Evolutionary conservation across 2,797 vertebrate species (phyloP).

Genomic region (Manis javanica): DNA sequence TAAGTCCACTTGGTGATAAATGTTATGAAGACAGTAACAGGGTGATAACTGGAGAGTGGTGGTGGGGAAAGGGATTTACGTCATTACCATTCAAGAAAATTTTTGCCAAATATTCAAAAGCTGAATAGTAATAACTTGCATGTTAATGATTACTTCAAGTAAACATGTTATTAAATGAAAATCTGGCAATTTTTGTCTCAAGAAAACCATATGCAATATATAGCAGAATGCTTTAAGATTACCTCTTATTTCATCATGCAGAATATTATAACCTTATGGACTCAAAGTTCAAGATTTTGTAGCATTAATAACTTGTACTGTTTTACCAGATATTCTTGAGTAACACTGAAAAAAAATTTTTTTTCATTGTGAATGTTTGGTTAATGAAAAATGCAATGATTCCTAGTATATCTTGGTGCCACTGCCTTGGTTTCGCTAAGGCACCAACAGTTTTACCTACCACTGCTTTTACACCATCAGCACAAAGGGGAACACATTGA

Average conservation of each 20-base stretch:
- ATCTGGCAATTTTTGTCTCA: neutral
- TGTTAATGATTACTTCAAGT: conserved; percentile 2
- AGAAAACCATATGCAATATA: neutral
- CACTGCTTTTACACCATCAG: neutral
- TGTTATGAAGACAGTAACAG: neutral
- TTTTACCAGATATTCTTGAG: neutral
- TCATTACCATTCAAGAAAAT: neutral
- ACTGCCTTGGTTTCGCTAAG: neutral
- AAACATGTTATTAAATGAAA: conserved; percentile 12
- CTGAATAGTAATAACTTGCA: neutral
- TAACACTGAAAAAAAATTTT: neutral
- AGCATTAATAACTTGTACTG: neutral
- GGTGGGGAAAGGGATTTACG: neutral
- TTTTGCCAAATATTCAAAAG: neutral
- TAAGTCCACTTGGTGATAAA: neutral
- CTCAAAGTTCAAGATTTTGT: neutral
- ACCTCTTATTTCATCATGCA: neutral
- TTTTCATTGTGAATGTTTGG: neutral
- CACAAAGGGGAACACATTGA: neutral
- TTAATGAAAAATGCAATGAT: neutral
- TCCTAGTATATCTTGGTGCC: neutral
- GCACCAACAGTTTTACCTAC: neutral
- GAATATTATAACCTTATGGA: neutral
- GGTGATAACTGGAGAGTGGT: too few relatives aligned
- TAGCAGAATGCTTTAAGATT: neutral